Evolutionary conservation across 2,888 invertebrate genomes (phyloP), one percentile per base, ranked within the genome.

Genomic region (Willowsia nigromaculata): DNA sequence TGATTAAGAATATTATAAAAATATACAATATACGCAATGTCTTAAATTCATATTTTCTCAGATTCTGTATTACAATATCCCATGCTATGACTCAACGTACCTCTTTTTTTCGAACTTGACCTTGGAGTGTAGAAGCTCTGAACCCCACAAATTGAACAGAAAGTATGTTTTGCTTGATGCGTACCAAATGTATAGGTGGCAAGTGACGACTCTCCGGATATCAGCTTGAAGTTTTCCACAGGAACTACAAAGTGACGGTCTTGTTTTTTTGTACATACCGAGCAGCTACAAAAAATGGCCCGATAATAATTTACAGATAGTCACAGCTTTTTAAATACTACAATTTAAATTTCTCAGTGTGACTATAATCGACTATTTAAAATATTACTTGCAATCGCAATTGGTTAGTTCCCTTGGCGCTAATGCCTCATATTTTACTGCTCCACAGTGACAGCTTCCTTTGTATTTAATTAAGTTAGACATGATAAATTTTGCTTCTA

Each of bases 61-160:
- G n/a, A n/a, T n/a, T n/a, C n/a, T n/a, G n/a, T n/a, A n/a, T n/a
- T n/a, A n/a, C n/a, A n/a, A n/a, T n/a, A n/a, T n/a, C n/a, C n/a
- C n/a, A n/a, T n/a, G n/a, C n/a, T n/a, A n/a, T n/a, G n/a, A n/a
- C n/a, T n/a, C n/a, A n/a, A 33, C 33, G 15, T 93, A 94, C 95
- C 95, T 86, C 94, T 94, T 40, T 94, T 94, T 92, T 94, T 94
- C 0, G 94, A 94, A 92, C 95, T 95, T 0, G 94, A 94, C 50
- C 95, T 93, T 0, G 95, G 95, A 76, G 93, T 93, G 93, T 95
- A 95, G 93, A 95, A 95, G 92, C 94, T 94, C 91, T 95, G 95
- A 0, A 95, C 94, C 1, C 95, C 95, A 93, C 95, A 95, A 4
- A 92, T 93, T 65, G 93, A 93, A 92, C 95, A 95, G 92, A 94